Conservation (phyloP, 2,797 vertebrate species). For the Premnoplex brunnescens region DNA sequence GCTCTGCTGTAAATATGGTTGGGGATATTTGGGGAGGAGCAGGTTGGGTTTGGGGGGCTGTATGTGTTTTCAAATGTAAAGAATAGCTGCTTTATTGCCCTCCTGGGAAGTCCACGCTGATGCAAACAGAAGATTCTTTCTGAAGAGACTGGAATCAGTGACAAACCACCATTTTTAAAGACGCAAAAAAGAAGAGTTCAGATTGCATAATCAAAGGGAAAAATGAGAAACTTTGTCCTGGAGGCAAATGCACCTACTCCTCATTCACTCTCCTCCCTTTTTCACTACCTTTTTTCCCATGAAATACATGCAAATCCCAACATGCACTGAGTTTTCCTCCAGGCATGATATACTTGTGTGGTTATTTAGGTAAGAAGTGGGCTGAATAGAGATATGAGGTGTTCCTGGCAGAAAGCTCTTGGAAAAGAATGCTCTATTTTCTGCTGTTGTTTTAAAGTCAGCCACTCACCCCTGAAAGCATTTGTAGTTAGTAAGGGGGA, state of each 20-base stretch:
- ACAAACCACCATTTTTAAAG: slow-evolving; percentile 6
- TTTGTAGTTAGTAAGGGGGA: background rate
- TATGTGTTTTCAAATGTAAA: background rate
- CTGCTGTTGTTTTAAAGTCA: background rate
- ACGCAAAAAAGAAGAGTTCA: background rate
- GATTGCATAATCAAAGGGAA: slow-evolving; percentile 52
- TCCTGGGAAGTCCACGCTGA: background rate
- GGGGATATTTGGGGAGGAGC: background rate
- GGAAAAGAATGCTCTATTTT: background rate
- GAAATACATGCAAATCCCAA: slow-evolving; percentile 66
- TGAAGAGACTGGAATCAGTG: slow-evolving; percentile 12
- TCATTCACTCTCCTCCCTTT: slow-evolving; percentile 59
- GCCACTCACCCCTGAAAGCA: background rate
- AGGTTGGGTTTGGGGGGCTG: background rate
- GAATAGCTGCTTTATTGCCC: background rate
- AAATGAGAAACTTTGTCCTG: slow-evolving; percentile 66
- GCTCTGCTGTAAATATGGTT: background rate
- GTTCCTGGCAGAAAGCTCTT: background rate
- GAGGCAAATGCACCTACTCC: slow-evolving; percentile 54
- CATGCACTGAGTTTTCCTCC: slow-evolving; percentile 57
- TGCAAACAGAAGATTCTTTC: background rate
- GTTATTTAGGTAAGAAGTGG: slow-evolving; percentile 44
- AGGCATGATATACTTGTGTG: slow-evolving; percentile 57
- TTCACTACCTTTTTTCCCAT: slow-evolving; percentile 63
- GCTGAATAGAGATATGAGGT: background rate